Percentiles rank a stretch among this genome's conserved stretches.
Conservation (phyloP, 2,797 vertebrate genomes). For the Fratercula arctica region DNA sequence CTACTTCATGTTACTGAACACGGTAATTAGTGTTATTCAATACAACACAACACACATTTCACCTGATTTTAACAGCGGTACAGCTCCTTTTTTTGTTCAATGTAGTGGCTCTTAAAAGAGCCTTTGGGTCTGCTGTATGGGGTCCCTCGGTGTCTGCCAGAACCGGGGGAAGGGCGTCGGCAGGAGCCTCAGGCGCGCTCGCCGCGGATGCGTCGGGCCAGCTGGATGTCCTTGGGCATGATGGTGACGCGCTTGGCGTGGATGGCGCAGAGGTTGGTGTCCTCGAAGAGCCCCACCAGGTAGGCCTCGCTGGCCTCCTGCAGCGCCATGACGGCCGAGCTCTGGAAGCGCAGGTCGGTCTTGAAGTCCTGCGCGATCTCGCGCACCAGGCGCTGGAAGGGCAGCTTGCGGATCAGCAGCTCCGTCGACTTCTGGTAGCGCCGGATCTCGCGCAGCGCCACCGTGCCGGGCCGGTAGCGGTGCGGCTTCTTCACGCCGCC, state of each 20-base stretch:
- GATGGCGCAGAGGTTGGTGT: constrained; percentile 91
- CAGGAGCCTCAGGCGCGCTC: neutral
- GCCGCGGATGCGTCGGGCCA: constrained; percentile 76
- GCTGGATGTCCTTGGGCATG: constrained; percentile 95
- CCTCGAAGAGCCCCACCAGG: constrained; percentile 86
- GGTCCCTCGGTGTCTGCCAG: too few species aligned
- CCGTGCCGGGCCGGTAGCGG: constrained; percentile 83
- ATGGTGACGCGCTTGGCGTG: constrained; percentile 92
- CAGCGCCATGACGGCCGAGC: constrained; percentile 79
- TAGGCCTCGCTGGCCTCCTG: constrained; percentile 90
- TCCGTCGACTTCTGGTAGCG: constrained; percentile 83
- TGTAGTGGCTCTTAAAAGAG: constrained; percentile 36
- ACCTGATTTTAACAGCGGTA: too few species aligned
- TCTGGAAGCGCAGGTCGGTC: constrained; percentile 79
- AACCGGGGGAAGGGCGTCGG: neutral
- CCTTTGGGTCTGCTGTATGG: neutral
- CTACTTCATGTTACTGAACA: too few species aligned
- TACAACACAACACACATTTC: too few species aligned
- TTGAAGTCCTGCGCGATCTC: constrained; percentile 83
- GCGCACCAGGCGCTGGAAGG: constrained; percentile 80
- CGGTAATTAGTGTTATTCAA: too few species aligned
- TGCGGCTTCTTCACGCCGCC: constrained; percentile 91
- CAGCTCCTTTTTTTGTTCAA: too few species aligned
- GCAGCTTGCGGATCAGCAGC: constrained; percentile 77
- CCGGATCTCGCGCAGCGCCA: constrained; percentile 80